Percentiles rank a stretch among this genome's conserved stretches.
These are phyloP conservation scores for Heliconius nattereri DNA, from an alignment of 1,140 invertebrate species.

Conservation along the genomic window DNA sequence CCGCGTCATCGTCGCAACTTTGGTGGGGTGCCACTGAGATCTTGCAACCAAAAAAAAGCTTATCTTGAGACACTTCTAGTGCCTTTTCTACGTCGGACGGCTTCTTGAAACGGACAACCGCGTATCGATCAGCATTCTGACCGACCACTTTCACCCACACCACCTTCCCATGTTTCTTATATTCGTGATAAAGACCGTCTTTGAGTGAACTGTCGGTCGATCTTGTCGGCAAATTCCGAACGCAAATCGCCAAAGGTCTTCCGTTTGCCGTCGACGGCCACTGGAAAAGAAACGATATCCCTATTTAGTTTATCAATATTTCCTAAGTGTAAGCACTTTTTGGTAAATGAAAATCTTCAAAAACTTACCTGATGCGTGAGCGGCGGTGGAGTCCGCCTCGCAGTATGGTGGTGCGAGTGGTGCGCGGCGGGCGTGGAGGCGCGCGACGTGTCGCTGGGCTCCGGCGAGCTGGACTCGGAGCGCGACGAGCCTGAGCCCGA, in stretches of 20 bases:
- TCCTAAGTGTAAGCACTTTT: too few relatives aligned
- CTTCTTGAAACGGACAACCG: slow-evolving; percentile 93
- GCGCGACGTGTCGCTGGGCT: slow-evolving; percentile 71
- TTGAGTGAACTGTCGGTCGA: slow-evolving; percentile 96
- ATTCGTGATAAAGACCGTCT: slow-evolving; percentile 98
- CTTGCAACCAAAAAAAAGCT: slow-evolving; percentile 97
- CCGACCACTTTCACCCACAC: slow-evolving; percentile 90
- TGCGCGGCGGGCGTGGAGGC: slow-evolving; percentile 66
- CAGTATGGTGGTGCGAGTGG: slow-evolving; percentile 52
- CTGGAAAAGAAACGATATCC: slow-evolving; percentile 45
- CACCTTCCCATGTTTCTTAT: slow-evolving; percentile 99
- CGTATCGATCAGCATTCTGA: slow-evolving; percentile 74
- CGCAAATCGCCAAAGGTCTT: slow-evolving; percentile 91
- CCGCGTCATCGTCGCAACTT: slow-evolving; percentile 92
- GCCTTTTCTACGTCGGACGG: slow-evolving; percentile 98
- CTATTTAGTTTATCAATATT: too few relatives aligned
- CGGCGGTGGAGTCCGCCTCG: slow-evolving; percentile 54
- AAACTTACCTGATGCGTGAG: slow-evolving; percentile 56
- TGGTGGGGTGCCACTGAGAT: slow-evolving; percentile 95
- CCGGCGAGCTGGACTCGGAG: slow-evolving; percentile 68
- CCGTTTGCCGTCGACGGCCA: slow-evolving; percentile 74
- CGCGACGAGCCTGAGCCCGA: slow-evolving; percentile 70
- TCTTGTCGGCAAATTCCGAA: slow-evolving; percentile 93
- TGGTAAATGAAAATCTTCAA: slow-evolving; percentile 39
- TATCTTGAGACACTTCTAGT: slow-evolving; percentile 96